Conservation (phyloP, 1,140 invertebrate genomes). For the Chlorops oryzae region DNA sequence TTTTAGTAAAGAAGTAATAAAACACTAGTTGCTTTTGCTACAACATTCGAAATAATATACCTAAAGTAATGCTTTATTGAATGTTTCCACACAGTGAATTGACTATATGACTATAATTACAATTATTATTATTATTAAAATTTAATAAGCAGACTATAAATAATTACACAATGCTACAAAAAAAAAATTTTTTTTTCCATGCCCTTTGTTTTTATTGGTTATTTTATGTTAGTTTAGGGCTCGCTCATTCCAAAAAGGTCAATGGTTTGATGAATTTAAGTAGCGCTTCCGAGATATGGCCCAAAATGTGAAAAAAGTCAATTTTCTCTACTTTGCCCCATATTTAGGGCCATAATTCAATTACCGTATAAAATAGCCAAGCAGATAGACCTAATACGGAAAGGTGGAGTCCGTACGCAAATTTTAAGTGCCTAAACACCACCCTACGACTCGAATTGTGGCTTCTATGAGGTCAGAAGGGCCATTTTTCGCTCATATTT, state of each 20-base stretch:
- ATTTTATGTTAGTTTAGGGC: background rate
- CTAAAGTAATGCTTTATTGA: slow-evolving; percentile 2
- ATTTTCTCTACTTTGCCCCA: background rate
- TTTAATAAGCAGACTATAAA: background rate
- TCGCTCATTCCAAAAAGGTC: slow-evolving; percentile 6
- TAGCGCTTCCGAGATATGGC: background rate
- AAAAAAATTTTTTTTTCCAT: slow-evolving; percentile 1
- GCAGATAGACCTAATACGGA: too few relatives aligned
- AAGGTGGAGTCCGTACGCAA: too few relatives aligned
- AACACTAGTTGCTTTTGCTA: background rate
- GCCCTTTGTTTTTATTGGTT: slow-evolving; percentile 1
- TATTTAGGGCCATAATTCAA: background rate
- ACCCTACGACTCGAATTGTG: too few relatives aligned
- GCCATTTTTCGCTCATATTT: too few relatives aligned
- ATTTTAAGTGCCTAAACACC: too few relatives aligned
- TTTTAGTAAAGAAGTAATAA: background rate
- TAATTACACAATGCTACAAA: background rate
- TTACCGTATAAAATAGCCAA: background rate
- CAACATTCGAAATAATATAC: background rate
- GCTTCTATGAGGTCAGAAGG: too few relatives aligned
- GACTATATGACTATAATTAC: too few relatives aligned
- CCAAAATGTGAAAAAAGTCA: background rate
- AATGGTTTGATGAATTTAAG: background rate
- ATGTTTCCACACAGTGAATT: too few relatives aligned
- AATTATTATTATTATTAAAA: too few relatives aligned